Conservation (phyloP, 2,797 vertebrate genomes). For the Molothrus aeneus region DNA sequence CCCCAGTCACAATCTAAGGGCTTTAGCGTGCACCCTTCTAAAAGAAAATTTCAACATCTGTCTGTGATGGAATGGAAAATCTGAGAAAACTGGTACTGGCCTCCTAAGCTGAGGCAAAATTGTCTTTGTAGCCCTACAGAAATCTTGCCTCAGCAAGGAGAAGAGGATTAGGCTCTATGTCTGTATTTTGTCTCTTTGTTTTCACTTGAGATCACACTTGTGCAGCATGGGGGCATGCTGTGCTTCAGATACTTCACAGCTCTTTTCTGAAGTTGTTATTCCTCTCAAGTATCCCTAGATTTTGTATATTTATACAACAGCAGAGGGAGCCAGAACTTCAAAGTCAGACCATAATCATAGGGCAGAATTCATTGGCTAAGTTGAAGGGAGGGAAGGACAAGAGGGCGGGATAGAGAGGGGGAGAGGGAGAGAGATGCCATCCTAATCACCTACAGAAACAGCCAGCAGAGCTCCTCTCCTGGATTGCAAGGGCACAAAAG, state of each 20-base stretch:
- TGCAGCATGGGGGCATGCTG: fast-evolving
- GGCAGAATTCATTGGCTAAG: slow-evolving; percentile 6
- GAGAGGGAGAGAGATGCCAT: not conserved
- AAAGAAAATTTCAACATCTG: not conserved
- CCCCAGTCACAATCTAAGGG: not conserved
- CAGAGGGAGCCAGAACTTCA: slow-evolving; percentile 64
- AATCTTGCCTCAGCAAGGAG: not conserved
- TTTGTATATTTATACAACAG: not conserved
- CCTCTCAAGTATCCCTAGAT: not conserved
- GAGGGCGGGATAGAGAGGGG: not conserved
- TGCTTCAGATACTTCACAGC: not conserved
- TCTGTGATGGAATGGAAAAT: not conserved
- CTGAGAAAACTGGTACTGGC: not conserved
- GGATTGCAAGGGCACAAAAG: not conserved
- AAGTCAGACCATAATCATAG: not conserved
- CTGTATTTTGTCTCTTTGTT: not conserved
- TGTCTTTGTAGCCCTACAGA: not conserved
- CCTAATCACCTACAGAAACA: slow-evolving; percentile 25
- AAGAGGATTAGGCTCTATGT: not conserved
- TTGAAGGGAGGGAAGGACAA: slow-evolving; percentile 1
- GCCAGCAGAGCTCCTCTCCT: not conserved
- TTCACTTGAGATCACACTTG: not conserved
- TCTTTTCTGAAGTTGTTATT: not conserved
- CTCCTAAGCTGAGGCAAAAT: not conserved
- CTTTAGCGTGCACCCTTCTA: not conserved